A percentile compares a stretch with the other conserved stretches of the same genome.
These are phyloP conservation scores for Gopherus evgoodei DNA, from an alignment of 2,113 vertebrate species.

Conservation along the genomic window DNA sequence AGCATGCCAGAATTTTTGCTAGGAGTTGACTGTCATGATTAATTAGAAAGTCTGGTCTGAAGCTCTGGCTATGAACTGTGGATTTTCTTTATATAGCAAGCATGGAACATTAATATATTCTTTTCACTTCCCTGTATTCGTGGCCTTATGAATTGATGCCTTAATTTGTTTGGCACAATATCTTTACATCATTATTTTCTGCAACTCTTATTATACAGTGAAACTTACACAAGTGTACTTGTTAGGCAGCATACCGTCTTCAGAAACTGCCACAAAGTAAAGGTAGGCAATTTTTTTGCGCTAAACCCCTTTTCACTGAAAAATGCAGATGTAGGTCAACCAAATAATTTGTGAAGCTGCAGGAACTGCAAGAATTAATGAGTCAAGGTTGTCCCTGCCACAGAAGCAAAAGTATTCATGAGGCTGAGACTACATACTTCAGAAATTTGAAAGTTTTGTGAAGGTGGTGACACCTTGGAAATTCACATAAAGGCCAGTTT, in stretches of 20 bases:
- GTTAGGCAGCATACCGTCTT: neutral
- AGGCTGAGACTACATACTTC: neutral
- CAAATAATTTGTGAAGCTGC: accelerated
- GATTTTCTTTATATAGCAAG: neutral
- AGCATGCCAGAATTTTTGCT: neutral
- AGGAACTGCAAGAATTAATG: neutral
- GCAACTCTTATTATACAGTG: neutral
- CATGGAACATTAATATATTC: neutral
- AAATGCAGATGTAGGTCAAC: neutral
- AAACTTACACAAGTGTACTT: neutral
- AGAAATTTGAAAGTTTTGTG: neutral
- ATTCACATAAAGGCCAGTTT: neutral
- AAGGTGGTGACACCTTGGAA: neutral
- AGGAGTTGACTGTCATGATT: neutral
- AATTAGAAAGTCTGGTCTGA: neutral
- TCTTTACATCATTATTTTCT: neutral
- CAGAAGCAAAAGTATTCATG: neutral
- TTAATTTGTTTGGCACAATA: neutral
- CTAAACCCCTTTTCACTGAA: neutral
- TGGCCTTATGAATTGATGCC: neutral
- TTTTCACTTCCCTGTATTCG: neutral
- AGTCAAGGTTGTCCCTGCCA: neutral
- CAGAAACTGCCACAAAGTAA: neutral
- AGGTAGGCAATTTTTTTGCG: neutral
- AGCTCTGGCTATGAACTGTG: neutral